phyloP scores from a whole-genome alignment of 2,113 vertebrate species.

The Tupaia chinensis region DNA sequence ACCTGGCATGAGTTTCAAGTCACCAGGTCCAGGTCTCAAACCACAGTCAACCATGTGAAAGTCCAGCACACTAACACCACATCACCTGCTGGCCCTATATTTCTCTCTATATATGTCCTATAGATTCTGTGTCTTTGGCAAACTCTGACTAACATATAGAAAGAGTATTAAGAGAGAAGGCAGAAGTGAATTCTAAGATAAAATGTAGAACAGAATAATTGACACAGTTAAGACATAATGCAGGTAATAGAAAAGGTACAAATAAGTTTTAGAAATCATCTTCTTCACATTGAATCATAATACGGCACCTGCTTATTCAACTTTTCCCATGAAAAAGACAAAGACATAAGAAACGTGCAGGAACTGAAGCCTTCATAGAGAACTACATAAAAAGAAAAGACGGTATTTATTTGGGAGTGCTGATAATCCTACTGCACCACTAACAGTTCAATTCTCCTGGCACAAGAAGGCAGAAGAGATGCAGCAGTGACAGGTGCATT shows the following conservation, averaged over 20 bases:
- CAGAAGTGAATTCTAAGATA: neutral
- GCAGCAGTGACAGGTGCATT: neutral
- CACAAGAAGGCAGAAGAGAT: neutral
- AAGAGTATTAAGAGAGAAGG: neutral
- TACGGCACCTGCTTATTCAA: neutral
- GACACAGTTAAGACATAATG: neutral
- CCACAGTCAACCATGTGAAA: no score
- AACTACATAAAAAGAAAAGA: neutral
- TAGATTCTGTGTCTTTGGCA: neutral
- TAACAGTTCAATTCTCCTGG: neutral
- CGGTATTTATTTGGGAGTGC: neutral
- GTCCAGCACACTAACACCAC: no score
- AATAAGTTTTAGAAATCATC: neutral
- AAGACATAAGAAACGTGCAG: neutral
- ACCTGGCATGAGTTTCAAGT: no score
- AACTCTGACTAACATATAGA: neutral
- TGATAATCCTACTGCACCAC: neutral
- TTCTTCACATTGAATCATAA: neutral
- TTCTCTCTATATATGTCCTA: neutral
- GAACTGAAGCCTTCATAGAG: neutral
- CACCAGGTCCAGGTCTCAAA: no score
- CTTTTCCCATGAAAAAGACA: neutral
- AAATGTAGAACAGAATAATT: neutral
- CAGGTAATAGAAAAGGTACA: slow-evolving; percentile 2
- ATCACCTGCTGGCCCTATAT: neutral